Evolutionary conservation across 2,113 vertebrate genomes (phyloP), one percentile per base, ranked within the genome.

Genomic region (Solea solea): DNA sequence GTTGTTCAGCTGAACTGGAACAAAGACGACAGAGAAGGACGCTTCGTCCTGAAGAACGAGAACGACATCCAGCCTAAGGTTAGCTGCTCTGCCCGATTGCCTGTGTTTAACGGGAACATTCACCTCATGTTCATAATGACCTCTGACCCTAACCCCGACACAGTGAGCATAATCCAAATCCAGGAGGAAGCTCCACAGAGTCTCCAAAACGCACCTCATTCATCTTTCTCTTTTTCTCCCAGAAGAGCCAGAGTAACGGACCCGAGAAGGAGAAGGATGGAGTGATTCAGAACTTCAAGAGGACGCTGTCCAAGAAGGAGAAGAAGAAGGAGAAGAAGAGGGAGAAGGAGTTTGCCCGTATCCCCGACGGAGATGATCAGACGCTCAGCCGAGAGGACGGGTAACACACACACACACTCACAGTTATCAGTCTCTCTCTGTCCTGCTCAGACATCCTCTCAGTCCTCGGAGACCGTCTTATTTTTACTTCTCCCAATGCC

Each of bases 1-100:
- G 97, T 99, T 42, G 97, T 99, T 54, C 98, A 99, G 55, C 88
- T 99, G 72, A 99, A 99, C 86, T 99, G 98, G 98, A 99, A 99
- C 91, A 99, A 98, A 88, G 98, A 99, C 63, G 98, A 99, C 88
- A 88, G 98, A 13, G 98, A 99, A 76, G 98, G 97, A 53, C 94
- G 98, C 52, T 99, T 99, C 25, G 98, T 99, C 44, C 94, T 99
- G n/a, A 99, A 99, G 94, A 99, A 99, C 5, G 98, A 99, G 91
- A 99, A 99, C 2, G 98, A 98, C 73, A 91, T 96, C 0, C 6
- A 95, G 41, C 95, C 95, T 73, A 99, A 99, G 96, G 98, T 91
- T 39, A 42, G 86, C 63, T 0, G 14, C 42, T 81, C 55, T 8
- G 11, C 21, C 65, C 39, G 14, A 44, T 39, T 14, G 48, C 25